phyloP scores from a whole-genome alignment of 2,113 vertebrate species.

The Larimichthys polyactis region DNA sequence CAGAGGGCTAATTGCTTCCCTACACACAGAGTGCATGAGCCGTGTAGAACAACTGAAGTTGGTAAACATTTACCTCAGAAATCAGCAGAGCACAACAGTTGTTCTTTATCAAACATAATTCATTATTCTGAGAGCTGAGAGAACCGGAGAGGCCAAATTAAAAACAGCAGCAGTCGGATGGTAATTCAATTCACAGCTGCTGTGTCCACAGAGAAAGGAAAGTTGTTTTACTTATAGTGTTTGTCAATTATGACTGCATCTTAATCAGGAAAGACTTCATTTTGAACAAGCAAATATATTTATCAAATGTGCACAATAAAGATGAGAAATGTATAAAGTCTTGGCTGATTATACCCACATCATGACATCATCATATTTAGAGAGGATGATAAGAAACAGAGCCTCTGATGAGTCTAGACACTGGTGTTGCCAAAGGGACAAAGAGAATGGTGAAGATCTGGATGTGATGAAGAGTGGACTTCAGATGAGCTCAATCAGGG shows the following conservation, averaged over 20 bases:
- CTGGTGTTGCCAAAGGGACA: too few relatives aligned
- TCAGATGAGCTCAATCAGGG: too few relatives aligned
- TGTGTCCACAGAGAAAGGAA: neutral
- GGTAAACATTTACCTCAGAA: conserved; percentile 37
- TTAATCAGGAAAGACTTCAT: too few relatives aligned
- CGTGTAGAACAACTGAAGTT: conserved; percentile 21
- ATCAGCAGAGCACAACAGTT: conserved; percentile 26
- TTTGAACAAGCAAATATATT: too few relatives aligned
- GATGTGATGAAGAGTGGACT: too few relatives aligned
- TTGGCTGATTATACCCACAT: too few relatives aligned
- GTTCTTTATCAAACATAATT: conserved; percentile 31
- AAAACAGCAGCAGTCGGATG: neutral
- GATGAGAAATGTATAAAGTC: too few relatives aligned
- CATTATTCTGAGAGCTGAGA: conserved; percentile 6
- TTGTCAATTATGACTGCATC: neutral
- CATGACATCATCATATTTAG: too few relatives aligned
- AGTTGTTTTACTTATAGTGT: neutral
- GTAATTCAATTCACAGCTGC: conserved; percentile 16
- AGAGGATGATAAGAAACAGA: too few relatives aligned
- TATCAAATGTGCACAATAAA: too few relatives aligned
- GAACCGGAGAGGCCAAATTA: conserved; percentile 13
- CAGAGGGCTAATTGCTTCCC: conserved; percentile 38
- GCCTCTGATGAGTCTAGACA: too few relatives aligned
- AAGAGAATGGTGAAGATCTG: too few relatives aligned
- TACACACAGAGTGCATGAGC: neutral